These are phyloP conservation scores for Choloepus didactylus DNA, from an alignment of 2,797 vertebrate genomes.

Conservation along the genomic window DNA sequence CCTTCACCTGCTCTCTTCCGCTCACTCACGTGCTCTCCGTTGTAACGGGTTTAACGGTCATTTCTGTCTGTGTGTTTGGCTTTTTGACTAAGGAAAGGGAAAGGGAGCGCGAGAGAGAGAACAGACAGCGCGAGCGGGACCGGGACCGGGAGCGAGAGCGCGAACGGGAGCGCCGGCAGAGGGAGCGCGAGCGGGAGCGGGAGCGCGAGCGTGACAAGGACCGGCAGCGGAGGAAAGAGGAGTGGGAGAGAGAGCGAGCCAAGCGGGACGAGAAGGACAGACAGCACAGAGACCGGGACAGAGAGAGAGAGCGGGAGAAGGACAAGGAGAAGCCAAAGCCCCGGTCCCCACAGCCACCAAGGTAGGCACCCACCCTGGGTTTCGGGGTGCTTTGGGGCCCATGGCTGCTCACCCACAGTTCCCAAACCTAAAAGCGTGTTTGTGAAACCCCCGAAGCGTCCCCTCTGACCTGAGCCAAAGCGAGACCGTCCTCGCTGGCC, in stretches of 20 bases:
- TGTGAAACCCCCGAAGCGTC: too few relatives aligned
- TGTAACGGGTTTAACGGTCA: neutral
- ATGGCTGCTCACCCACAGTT: neutral
- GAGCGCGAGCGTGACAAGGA: constrained; percentile 95
- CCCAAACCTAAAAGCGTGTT: too few relatives aligned
- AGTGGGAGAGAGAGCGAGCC: constrained; percentile 92
- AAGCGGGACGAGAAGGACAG: constrained; percentile 94
- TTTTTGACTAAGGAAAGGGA: constrained; percentile 90
- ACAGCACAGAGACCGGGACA: constrained; percentile 90
- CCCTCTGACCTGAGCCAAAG: too few relatives aligned
- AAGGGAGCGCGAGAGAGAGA: constrained; percentile 88
- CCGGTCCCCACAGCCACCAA: constrained; percentile 93
- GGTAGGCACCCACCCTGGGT: constrained; percentile 86
- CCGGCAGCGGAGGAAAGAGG: constrained; percentile 94
- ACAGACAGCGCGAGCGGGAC: constrained; percentile 88
- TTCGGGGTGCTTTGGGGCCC: neutral
- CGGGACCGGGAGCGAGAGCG: constrained; percentile 88
- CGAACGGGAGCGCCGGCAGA: constrained; percentile 91
- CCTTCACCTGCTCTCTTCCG: too few relatives aligned
- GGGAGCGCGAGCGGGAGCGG: constrained; percentile 92
- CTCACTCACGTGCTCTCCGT: neutral
- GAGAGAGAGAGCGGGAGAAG: constrained; percentile 94
- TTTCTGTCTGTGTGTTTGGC: neutral
- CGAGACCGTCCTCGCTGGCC: too few relatives aligned
- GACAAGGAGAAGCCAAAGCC: constrained; percentile 94